Conservation (phyloP, 1,140 invertebrate species). For the Dufourea novaeangliae region DNA sequence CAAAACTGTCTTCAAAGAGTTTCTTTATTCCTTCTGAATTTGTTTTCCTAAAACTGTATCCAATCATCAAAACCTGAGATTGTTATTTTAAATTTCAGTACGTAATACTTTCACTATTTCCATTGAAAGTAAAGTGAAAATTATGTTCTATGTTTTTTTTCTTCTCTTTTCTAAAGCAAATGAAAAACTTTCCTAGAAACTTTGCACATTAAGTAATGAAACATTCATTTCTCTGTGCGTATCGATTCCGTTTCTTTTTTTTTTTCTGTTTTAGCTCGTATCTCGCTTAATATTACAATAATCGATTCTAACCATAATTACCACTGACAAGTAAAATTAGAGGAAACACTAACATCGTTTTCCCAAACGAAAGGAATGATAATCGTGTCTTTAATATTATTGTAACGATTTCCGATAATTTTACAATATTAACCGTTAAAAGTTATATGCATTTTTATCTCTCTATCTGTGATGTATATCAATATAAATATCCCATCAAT, state of each 20-base stretch:
- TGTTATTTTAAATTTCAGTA: conserved; percentile 46
- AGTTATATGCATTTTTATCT: conserved; percentile 52
- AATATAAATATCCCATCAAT: conserved; percentile 57
- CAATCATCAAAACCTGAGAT: conserved; percentile 48
- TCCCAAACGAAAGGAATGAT: conserved; percentile 39
- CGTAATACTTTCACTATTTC: conserved; percentile 36
- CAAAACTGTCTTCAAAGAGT: conserved; percentile 47
- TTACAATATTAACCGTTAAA: conserved; percentile 57
- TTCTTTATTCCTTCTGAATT: conserved; percentile 26
- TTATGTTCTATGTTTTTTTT: conserved; percentile 5
- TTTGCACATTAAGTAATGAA: conserved; percentile 3
- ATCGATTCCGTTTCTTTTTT: conserved; percentile 15
- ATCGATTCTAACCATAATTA: conserved; percentile 8
- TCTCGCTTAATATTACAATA: conserved; percentile 9
- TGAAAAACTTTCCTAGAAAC: neutral
- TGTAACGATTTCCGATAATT: conserved; percentile 39
- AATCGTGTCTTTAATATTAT: conserved; percentile 42
- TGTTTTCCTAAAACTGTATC: conserved; percentile 18
- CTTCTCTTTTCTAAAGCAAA: neutral
- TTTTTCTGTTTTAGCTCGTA: too few relatives aligned
- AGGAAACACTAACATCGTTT: conserved; percentile 23
- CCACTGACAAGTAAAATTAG: conserved; percentile 25
- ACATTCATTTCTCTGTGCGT: conserved; percentile 28
- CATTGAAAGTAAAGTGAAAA: conserved; percentile 20
- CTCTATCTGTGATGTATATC: conserved; percentile 54